Conservation (phyloP, 2,888 invertebrate species). For the Erebia aethiops region DNA sequence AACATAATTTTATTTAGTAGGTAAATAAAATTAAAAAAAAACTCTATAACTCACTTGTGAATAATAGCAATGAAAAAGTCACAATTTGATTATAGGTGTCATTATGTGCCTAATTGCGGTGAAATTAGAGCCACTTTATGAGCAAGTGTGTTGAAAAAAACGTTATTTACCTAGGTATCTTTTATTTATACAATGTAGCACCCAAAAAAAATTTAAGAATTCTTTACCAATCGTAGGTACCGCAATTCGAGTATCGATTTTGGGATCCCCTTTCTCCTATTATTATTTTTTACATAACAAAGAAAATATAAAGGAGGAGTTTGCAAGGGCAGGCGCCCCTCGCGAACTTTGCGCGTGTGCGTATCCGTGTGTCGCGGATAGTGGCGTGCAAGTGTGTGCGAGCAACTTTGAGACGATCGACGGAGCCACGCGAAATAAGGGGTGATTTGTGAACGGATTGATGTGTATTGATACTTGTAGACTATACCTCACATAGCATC, state of each 20-base stretch:
- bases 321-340: conserved; percentile 73
- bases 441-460: conserved; percentile 61
- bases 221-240: conserved; percentile 55
- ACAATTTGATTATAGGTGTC: too few relatives aligned
- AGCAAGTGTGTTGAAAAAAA: too few relatives aligned
- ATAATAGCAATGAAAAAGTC: too few relatives aligned
- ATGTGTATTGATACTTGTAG: conserved; percentile 50
- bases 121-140: too few relatives aligned
- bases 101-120: too few relatives aligned
- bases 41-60: too few relatives aligned
- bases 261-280: conserved; percentile 78
- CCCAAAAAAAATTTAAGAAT: conserved; percentile 34
- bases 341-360: conserved; percentile 49
- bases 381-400: conserved; percentile 51
- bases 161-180: background rate
- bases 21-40: too few relatives aligned
- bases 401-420: conserved; percentile 78
- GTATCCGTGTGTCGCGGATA: conserved; percentile 47
- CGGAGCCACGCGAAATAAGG: conserved; percentile 69
- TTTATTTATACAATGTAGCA: background rate
- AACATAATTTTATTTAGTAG: too few relatives aligned
- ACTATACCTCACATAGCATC: background rate
- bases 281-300: conserved; percentile 82
- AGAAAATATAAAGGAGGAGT: conserved; percentile 82
- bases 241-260: conserved; percentile 77